These are phyloP conservation scores for Leptobrachium ailaonicum DNA, from an alignment of 2,113 vertebrate genomes.

Conservation along the genomic window DNA sequence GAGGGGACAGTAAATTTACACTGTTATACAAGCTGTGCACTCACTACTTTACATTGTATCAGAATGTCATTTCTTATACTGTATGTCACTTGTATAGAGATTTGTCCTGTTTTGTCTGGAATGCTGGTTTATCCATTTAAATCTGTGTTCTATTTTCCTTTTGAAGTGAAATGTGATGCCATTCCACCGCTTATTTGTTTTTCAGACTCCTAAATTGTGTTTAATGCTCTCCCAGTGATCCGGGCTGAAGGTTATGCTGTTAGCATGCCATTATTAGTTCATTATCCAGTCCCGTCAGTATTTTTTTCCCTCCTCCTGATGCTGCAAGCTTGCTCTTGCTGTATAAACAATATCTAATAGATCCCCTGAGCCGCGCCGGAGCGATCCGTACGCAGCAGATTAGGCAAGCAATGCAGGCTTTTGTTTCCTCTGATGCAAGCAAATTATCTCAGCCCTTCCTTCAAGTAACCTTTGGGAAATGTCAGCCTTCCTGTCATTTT, in stretches of 20 bases:
- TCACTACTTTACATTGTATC: too few relatives aligned
- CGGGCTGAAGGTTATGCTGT: constrained; percentile 1
- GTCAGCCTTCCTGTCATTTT: constrained; percentile 40
- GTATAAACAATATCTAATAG: constrained; percentile 45
- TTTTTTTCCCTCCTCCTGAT: constrained; percentile 3
- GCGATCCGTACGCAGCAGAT: constrained; percentile 31
- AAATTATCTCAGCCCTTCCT: constrained; percentile 47
- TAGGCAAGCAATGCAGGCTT: constrained; percentile 45
- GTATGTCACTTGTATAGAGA: too few relatives aligned
- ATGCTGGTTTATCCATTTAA: too few relatives aligned
- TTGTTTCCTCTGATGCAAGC: constrained; percentile 47
- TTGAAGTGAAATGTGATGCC: not conserved
- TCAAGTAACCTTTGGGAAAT: constrained; percentile 31
- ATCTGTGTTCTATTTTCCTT: not conserved
- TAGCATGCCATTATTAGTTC: constrained; percentile 13
- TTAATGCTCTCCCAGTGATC: constrained; percentile 7
- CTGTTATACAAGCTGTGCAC: too few relatives aligned
- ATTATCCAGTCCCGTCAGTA: constrained; percentile 17
- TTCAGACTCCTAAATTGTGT: not conserved
- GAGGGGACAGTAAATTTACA: too few relatives aligned
- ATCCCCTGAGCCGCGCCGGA: constrained; percentile 34
- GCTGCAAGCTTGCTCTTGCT: constrained; percentile 34
- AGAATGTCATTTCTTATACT: too few relatives aligned
- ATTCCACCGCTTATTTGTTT: not conserved
- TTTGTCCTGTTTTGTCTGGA: too few relatives aligned